A percentile compares a stretch with the other conserved stretches of the same genome.
These are phyloP conservation scores for Andrena dorsata DNA, from an alignment of 2,888 invertebrate genomes.

Conservation along the genomic window DNA sequence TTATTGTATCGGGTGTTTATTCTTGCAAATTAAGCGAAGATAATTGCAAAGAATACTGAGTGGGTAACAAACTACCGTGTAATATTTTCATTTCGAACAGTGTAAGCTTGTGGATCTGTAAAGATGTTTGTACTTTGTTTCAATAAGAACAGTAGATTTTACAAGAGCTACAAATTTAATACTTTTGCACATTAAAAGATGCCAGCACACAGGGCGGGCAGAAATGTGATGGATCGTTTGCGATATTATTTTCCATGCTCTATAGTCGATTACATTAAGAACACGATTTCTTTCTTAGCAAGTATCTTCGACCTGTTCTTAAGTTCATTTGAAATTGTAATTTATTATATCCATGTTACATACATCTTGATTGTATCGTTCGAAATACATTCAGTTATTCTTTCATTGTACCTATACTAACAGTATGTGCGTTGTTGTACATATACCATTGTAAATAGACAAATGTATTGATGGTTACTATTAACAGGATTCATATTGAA, in stretches of 20 bases:
- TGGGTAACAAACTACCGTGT: background rate
- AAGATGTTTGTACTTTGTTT: background rate
- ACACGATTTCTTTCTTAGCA: background rate
- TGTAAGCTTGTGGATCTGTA: slow-evolving; percentile 16
- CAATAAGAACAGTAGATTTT: too few species aligned
- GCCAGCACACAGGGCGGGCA: background rate
- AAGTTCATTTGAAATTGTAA: slow-evolving; percentile 25
- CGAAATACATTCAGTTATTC: slow-evolving; percentile 29
- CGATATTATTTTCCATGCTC: slow-evolving; percentile 1
- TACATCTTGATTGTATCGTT: slow-evolving; percentile 32
- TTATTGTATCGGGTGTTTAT: slow-evolving; percentile 30
- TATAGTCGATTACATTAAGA: slow-evolving; percentile 13
- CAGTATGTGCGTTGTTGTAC: slow-evolving; percentile 51
- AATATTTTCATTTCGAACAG: slow-evolving; percentile 25
- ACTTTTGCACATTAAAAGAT: slow-evolving; percentile 18
- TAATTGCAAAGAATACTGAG: slow-evolving; percentile 30
- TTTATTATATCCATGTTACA: slow-evolving; percentile 6
- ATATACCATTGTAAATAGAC: slow-evolving; percentile 61
- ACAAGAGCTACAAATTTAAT: slow-evolving; percentile 19
- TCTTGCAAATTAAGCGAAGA: slow-evolving; percentile 11
- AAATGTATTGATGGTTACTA: slow-evolving; percentile 58
- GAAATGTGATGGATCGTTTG: slow-evolving; percentile 7
- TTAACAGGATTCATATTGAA: slow-evolving; percentile 64
- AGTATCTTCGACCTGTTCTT: slow-evolving; percentile 22
- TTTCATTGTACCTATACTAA: slow-evolving; percentile 44